Evolutionary conservation across 2,888 invertebrate species (phyloP).

Genomic region (Andrena trimmerana): DNA sequence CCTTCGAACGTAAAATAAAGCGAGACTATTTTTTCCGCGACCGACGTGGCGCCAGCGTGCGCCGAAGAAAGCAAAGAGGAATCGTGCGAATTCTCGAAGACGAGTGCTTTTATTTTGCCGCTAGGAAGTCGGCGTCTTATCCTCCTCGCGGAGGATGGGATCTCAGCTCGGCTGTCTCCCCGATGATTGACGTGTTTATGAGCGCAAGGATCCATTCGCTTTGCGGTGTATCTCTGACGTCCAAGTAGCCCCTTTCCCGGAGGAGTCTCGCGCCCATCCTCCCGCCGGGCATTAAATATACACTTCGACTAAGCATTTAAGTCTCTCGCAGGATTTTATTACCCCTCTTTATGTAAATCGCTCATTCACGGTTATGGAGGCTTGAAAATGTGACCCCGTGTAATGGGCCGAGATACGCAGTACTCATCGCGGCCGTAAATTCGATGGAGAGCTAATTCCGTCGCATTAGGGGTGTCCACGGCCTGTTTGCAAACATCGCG

Average conservation of each 20-base stretch:
- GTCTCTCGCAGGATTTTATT: conserved; percentile 10
- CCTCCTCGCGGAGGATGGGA: conserved; percentile 8
- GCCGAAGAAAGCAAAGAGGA: background rate
- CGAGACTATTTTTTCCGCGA: background rate
- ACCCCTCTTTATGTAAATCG: background rate
- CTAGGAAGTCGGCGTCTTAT: conserved; percentile 18
- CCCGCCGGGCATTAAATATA: background rate
- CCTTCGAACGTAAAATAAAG: background rate
- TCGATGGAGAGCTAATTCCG: background rate
- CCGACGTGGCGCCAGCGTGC: background rate
- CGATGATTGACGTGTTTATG: conserved; percentile 77
- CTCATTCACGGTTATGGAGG: conserved; percentile 8
- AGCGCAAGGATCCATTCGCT: conserved; percentile 41
- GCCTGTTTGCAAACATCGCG: background rate
- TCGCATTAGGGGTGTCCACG: background rate
- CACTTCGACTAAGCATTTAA: conserved; percentile 5
- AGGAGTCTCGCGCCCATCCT: conserved; percentile 21
- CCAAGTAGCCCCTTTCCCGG: conserved; percentile 51
- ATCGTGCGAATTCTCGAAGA: background rate
- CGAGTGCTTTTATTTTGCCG: conserved; percentile 5
- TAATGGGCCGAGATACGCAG: background rate
- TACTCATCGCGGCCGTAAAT: background rate
- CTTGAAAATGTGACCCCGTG: background rate
- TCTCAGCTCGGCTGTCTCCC: conserved; percentile 46
- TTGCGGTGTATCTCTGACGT: conserved; percentile 35